Percentiles rank a stretch among this genome's conserved stretches.
Evolutionary conservation across 2,113 vertebrate species (phyloP).

Genomic region (Bufo gargarizans): DNA sequence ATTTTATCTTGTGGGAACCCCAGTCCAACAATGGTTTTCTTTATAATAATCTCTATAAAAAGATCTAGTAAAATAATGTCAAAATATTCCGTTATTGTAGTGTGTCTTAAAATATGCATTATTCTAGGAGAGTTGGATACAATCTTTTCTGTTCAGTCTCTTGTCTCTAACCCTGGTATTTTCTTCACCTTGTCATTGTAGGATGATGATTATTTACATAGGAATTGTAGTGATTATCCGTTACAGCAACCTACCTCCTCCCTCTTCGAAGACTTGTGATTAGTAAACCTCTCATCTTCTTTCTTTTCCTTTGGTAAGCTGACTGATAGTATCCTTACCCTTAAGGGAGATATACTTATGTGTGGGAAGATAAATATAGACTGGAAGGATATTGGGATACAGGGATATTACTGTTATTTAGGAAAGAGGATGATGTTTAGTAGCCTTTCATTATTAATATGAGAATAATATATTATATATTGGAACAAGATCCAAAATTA

Average conservation of each 20-base stretch:
- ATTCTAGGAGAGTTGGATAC: neutral
- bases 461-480: slow-evolving; percentile 5
- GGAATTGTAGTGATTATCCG: slow-evolving; percentile 42
- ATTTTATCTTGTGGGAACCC: neutral
- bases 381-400: slow-evolving; percentile 3
- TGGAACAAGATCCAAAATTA: slow-evolving; percentile 7
- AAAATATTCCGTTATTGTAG: neutral
- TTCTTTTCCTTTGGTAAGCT: slow-evolving; percentile 14
- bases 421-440: neutral
- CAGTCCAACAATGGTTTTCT: neutral
- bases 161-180: slow-evolving; percentile 21
- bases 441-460: slow-evolving; percentile 14
- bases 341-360: slow-evolving; percentile 4
- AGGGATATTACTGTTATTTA: slow-evolving; percentile 23
- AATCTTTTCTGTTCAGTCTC: slow-evolving; percentile 7
- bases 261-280: slow-evolving; percentile 28
- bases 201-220: slow-evolving; percentile 37
- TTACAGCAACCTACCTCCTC: slow-evolving; percentile 33
- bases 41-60: neutral
- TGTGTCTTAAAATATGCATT: neutral
- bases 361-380: slow-evolving; percentile 26
- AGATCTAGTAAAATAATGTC: neutral
- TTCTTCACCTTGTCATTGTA: slow-evolving; percentile 41
- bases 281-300: slow-evolving; percentile 43
- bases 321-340: slow-evolving; percentile 1